These are phyloP conservation scores for Phengaris alcon DNA, from an alignment of 2,888 invertebrate species.

Conservation along the genomic window DNA sequence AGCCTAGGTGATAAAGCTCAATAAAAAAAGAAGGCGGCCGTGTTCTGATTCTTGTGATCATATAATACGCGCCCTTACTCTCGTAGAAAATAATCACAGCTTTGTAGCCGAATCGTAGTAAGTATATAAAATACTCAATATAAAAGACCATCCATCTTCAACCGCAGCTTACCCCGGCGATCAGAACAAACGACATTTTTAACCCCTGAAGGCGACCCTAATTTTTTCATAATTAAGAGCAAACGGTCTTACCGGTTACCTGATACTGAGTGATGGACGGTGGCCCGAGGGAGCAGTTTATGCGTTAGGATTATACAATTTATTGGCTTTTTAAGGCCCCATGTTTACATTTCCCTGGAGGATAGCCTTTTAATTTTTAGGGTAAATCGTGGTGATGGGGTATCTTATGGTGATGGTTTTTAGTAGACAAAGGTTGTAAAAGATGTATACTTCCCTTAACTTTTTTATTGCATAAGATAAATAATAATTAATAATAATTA, in stretches of 20 bases:
- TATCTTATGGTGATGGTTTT: not conserved
- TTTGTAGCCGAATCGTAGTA: too few relatives aligned
- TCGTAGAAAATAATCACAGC: too few relatives aligned
- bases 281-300: not conserved
- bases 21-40: too few relatives aligned
- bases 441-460: too few relatives aligned
- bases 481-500: too few relatives aligned
- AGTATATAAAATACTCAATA: conserved; percentile 1
- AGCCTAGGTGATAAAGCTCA: too few relatives aligned
- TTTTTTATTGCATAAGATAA: too few relatives aligned
- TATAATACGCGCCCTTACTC: too few relatives aligned
- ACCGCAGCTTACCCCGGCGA: not conserved
- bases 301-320: conserved; percentile 6
- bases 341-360: conserved; percentile 11
- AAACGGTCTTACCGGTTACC: conserved; percentile 8
- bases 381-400: not conserved
- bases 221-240: conserved; percentile 15
- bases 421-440: too few relatives aligned
- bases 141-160: conserved; percentile 7
- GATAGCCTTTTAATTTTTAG: not conserved
- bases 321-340: conserved; percentile 17
- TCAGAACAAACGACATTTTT: conserved; percentile 20
- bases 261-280: conserved; percentile 16
- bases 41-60: too few relatives aligned
- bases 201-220: conserved; percentile 9